Conservation (phyloP, 30 jellyfish, hydroid and myxozoan species). For the Catostylus mosaicus region DNA sequence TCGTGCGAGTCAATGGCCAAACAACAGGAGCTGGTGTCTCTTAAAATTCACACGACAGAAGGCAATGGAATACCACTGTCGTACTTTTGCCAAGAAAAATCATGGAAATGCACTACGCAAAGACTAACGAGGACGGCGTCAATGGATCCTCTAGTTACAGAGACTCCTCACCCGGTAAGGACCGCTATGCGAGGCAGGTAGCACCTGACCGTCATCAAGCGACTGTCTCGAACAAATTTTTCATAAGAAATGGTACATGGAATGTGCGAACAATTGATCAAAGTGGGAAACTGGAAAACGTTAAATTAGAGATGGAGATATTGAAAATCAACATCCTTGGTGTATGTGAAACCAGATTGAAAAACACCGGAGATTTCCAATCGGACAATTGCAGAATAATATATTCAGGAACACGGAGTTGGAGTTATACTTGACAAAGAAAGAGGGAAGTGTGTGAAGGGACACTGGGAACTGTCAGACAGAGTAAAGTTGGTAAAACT, state of each 20-base stretch:
- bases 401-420: constrained; percentile 15
- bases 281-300: not conserved
- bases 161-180: constrained; percentile 14
- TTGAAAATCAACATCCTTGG: not conserved
- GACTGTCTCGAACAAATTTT: not conserved
- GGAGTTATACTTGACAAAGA: constrained; percentile 13
- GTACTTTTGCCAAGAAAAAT: constrained; percentile 38
- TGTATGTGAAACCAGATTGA: constrained; percentile 5
- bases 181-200: not conserved
- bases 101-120: constrained; percentile 25
- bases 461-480: not conserved
- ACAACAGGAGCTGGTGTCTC: constrained; percentile 54
- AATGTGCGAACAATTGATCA: constrained; percentile 2
- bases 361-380: not conserved
- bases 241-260: constrained; percentile 4
- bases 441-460: not conserved
- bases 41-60: constrained; percentile 32
- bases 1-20: constrained; percentile 56
- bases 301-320: not conserved
- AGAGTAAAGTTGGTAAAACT: constrained; percentile 5
- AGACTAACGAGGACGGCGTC: not conserved
- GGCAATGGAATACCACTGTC: constrained; percentile 62
- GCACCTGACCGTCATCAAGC: constrained; percentile 24
- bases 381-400: not conserved
- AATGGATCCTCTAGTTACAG: not conserved